A percentile compares a stretch with the other conserved stretches of the same genome.
Evolutionary conservation across 2,797 vertebrate genomes (phyloP).

Genomic region (Hemibagrus guttatus): DNA sequence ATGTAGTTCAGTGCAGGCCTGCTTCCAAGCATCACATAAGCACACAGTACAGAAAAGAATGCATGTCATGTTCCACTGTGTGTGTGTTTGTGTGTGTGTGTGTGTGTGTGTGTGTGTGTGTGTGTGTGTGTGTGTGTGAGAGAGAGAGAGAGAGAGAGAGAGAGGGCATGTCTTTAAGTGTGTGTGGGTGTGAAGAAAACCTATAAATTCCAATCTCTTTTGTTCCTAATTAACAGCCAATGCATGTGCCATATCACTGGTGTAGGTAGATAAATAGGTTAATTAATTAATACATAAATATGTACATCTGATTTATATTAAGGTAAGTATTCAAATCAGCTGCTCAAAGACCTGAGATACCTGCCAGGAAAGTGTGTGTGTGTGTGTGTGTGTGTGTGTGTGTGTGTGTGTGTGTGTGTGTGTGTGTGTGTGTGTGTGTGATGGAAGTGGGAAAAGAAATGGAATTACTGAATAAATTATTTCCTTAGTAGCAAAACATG

Average conservation of each 20-base stretch:
- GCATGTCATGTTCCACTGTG: constrained; percentile 3
- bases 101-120: constrained; percentile 27
- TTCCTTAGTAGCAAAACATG: background rate
- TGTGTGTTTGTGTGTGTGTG: constrained; percentile 26
- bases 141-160: background rate
- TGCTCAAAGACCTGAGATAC: background rate
- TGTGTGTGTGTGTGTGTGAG: too few species aligned
- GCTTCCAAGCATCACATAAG: constrained; percentile 7
- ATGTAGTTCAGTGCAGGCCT: constrained; percentile 1
- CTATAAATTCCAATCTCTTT: background rate
- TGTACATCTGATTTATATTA: background rate
- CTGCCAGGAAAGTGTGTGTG: background rate
- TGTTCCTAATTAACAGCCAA: background rate
- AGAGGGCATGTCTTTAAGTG: background rate
- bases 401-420: background rate
- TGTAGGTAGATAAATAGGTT: background rate
- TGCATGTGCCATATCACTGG: background rate
- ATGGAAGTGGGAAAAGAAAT: background rate
- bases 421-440: background rate
- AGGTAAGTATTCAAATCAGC: background rate
- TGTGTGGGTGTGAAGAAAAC: background rate
- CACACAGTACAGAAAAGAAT: constrained; percentile 12
- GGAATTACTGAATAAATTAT: background rate
- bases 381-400: background rate
- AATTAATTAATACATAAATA: background rate